Conservation (phyloP, 2,888 invertebrate species). For the Pycnomerus fuliginosus region DNA sequence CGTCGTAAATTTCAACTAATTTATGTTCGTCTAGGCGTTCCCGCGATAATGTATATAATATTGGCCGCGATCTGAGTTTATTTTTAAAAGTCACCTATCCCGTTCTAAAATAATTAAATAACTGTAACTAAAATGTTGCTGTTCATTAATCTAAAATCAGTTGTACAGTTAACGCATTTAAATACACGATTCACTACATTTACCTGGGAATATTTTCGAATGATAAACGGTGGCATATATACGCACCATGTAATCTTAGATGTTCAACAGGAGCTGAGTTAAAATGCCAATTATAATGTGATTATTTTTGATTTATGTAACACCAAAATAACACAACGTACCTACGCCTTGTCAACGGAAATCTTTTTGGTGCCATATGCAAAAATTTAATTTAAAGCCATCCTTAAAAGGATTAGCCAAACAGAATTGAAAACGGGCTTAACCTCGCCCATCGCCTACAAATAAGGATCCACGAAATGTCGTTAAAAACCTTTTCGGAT, state of each 20-base stretch:
- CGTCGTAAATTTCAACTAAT: slow-evolving; percentile 32
- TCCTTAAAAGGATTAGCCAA: no score
- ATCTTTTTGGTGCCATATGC: no score
- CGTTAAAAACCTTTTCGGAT: no score
- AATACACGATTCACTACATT: no score
- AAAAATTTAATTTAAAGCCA: no score
- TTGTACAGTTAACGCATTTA: slow-evolving; percentile 19
- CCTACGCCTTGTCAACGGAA: no score
- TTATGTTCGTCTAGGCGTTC: slow-evolving; percentile 27
- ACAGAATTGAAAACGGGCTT: no score
- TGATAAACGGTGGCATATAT: slow-evolving; percentile 12
- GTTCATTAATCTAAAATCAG: slow-evolving; percentile 20
- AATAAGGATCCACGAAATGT: no score
- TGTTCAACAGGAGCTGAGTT: slow-evolving; percentile 18
- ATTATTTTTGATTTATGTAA: slow-evolving; percentile 21
- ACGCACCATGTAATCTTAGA: slow-evolving; percentile 16
- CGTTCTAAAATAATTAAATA: slow-evolving; percentile 24
- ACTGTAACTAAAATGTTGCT: slow-evolving; percentile 17
- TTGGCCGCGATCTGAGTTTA: slow-evolving; percentile 25
- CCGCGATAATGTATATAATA: slow-evolving; percentile 26
- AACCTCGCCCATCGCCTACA: no score
- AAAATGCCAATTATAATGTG: slow-evolving; percentile 24
- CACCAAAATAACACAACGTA: slow-evolving; percentile 1
- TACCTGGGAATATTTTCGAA: slow-evolving; percentile 12
- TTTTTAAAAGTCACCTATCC: slow-evolving; percentile 12